These are phyloP conservation scores for Popillia japonica DNA, from an alignment of 1,140 invertebrate genomes.

Conservation along the genomic window DNA sequence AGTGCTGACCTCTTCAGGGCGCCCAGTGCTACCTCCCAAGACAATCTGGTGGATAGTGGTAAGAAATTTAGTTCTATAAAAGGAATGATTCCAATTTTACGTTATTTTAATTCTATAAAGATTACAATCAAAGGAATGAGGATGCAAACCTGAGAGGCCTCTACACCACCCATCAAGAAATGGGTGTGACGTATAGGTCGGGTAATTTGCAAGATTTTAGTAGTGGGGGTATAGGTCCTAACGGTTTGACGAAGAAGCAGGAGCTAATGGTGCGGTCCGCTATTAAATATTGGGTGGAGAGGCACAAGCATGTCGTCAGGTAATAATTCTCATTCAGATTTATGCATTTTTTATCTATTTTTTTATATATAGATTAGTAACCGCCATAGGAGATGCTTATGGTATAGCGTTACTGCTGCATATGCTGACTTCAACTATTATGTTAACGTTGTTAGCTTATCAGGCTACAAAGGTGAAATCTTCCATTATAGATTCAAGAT, in stretches of 20 bases:
- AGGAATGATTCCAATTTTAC: neutral
- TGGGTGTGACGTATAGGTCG: slow-evolving; percentile 74
- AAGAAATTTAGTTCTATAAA: slow-evolving; percentile 35
- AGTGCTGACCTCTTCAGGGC: slow-evolving; percentile 78
- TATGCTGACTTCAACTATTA: slow-evolving; percentile 85
- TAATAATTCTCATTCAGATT: no score
- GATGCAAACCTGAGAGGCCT: slow-evolving; percentile 76
- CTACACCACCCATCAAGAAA: slow-evolving; percentile 79
- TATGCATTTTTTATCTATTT: neutral
- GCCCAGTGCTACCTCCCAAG: slow-evolving; percentile 66
- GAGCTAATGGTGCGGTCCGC: slow-evolving; percentile 82
- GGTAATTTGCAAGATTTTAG: slow-evolving; percentile 70
- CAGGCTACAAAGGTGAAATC: slow-evolving; percentile 80
- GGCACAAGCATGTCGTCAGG: slow-evolving; percentile 86
- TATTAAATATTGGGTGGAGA: slow-evolving; percentile 88
- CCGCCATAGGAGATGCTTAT: slow-evolving; percentile 81
- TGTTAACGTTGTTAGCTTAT: slow-evolving; percentile 81
- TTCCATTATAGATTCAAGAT: neutral
- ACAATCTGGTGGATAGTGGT: slow-evolving; percentile 65
- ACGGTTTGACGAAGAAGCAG: slow-evolving; percentile 81
- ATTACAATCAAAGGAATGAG: slow-evolving; percentile 58
- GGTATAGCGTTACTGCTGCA: slow-evolving; percentile 80
- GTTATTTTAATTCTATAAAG: slow-evolving; percentile 46
- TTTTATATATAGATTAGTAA: slow-evolving; percentile 78
- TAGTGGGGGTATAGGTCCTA: slow-evolving; percentile 70